Base-by-base conservation (phyloP, 2,113 vertebrate species). In the Oncorhynchus mykiss region DNA sequence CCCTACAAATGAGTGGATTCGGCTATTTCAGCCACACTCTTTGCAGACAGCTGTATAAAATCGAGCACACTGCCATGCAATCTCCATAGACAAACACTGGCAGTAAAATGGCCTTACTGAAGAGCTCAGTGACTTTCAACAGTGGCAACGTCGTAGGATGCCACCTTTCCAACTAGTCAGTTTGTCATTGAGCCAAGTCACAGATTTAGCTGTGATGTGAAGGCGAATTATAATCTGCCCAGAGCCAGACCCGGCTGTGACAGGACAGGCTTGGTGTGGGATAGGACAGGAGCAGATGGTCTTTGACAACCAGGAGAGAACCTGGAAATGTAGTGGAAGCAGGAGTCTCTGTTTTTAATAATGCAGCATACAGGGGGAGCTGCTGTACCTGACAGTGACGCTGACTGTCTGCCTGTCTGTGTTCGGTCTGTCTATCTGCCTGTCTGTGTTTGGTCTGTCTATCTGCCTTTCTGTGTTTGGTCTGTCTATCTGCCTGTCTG, bases 251-350 rank as follows among this genome's bases (percentile, higher is more conserved):
- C 66, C 67, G 85, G 71, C 84, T 87, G 88, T 71, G 34, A 34
- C 34, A 34, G 34, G 80, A 77, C 87, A 84, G 85, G 80, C 77
- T 75, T 84, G 83, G 80, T 86, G 83, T 75, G 80, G 84, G 84
- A 88, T 71, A 51, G 49, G 49, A 51, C 49, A 13, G 49, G 13
- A 51, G 49, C 89, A 93, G 90, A 93, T 93, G 91, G 91, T 81
- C 80, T 78, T 82, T 82, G 75, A 87, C 78, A 82, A 86, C 83
- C 82, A 78, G 39, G 78, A 85, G 67, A 68, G 71, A 20, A 83
- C 51, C 49, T 67, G 18, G 13, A 70, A 80, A 84, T 73, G 62
- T 86, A 82, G 82, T 76, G 71, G 79, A 73, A 9, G 34, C 67
- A 51, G 13, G 3, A 4, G 49, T 14, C 67, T 39, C 39, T 80